Conservation (phyloP, 2,113 vertebrate genomes). For the Ibidorhyncha struthersii region DNA sequence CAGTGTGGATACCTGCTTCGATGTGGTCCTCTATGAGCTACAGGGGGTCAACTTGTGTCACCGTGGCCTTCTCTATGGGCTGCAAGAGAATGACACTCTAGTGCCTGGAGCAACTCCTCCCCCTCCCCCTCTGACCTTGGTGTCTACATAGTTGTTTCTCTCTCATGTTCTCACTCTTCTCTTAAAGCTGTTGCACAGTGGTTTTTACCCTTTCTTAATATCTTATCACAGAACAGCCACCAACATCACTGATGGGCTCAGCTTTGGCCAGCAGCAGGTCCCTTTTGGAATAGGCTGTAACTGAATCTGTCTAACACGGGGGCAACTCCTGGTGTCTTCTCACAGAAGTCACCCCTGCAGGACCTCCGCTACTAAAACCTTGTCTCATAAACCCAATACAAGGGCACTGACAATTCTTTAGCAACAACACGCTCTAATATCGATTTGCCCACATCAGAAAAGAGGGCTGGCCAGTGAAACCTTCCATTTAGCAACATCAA, state of each 20-base stretch:
- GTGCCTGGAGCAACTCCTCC: not conserved
- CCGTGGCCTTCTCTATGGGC: not conserved
- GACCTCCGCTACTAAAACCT: not conserved
- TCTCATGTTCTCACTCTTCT: not conserved
- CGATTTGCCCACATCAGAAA: not conserved
- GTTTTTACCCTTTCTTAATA: not conserved
- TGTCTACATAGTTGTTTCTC: not conserved
- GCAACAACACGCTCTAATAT: not conserved
- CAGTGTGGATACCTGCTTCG: not conserved
- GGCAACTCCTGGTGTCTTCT: not conserved
- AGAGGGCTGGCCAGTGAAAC: not conserved
- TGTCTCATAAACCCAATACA: accelerated
- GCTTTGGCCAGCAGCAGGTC: not conserved
- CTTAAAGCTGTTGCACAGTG: not conserved
- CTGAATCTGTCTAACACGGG: not conserved
- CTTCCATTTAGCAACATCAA: not conserved
- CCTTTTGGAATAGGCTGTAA: not conserved
- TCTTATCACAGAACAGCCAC: not conserved
- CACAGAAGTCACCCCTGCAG: not conserved
- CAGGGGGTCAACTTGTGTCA: not conserved
- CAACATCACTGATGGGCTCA: not conserved
- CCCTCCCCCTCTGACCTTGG: not conserved
- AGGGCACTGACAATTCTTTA: not conserved
- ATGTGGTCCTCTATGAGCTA: not conserved
- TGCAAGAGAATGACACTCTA: not conserved